phyloP scores from a whole-genome alignment of 2,888 invertebrate species.

The Agrochola lota region DNA sequence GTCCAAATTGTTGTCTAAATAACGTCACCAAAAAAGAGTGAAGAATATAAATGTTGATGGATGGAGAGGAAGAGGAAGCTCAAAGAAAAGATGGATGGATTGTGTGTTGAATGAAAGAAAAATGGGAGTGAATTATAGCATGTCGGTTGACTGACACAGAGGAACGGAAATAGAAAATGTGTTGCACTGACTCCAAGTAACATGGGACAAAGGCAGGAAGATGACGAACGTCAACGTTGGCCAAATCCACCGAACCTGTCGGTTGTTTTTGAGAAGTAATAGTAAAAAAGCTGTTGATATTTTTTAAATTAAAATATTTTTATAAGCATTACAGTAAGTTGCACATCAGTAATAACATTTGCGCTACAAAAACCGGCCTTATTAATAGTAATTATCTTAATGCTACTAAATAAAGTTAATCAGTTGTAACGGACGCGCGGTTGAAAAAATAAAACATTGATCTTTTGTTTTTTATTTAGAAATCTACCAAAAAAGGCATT shows the following conservation, averaged over 20 bases:
- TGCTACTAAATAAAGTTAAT: not conserved
- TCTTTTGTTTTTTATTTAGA: not conserved
- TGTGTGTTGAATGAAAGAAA: not conserved
- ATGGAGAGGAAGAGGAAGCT: not conserved
- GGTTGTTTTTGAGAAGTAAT: not conserved
- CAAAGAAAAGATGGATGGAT: not conserved
- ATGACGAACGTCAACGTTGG: too few species aligned
- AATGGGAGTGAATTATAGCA: too few species aligned
- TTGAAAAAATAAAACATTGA: not conserved
- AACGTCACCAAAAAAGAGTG: not conserved
- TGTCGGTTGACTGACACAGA: not conserved
- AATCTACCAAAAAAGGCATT: not conserved
- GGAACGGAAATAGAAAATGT: not conserved
- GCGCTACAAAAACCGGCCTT: not conserved
- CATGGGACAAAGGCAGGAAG: not conserved
- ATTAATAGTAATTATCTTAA: not conserved
- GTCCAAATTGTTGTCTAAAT: not conserved
- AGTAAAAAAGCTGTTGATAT: not conserved
- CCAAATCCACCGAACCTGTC: not conserved
- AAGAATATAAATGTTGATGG: too few species aligned
- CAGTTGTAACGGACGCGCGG: fast-evolving
- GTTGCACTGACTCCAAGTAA: not conserved
- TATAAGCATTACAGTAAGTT: too few species aligned
- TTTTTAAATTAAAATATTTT: too few species aligned
- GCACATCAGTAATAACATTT: not conserved